These are phyloP conservation scores for Sterrhoptilus dennistouni DNA, from an alignment of 2,113 vertebrate species.

Conservation along the genomic window DNA sequence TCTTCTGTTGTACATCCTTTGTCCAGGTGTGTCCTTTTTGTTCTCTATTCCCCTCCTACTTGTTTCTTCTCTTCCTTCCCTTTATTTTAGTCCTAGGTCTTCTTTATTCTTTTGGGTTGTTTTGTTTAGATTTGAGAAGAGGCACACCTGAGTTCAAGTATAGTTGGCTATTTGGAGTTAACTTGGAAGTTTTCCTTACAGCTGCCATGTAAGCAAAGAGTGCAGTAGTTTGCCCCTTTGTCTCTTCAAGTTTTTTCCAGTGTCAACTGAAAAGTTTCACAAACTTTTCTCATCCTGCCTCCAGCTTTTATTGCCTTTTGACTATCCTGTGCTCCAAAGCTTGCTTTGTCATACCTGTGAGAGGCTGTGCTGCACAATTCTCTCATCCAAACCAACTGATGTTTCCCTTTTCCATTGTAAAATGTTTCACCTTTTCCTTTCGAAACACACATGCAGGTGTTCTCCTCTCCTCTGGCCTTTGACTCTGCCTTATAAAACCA, in stretches of 20 bases:
- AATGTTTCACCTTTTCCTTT: background rate
- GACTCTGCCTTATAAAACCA: background rate
- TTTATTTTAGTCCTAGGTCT: background rate
- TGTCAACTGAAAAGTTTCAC: background rate
- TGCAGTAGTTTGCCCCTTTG: background rate
- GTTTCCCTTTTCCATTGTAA: background rate
- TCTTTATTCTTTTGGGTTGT: background rate
- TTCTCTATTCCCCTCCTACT: background rate
- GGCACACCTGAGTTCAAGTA: background rate
- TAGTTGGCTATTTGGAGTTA: background rate
- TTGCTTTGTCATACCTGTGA: background rate
- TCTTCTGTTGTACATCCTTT: background rate
- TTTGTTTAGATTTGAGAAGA: background rate
- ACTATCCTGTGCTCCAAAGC: background rate
- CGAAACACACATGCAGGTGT: background rate
- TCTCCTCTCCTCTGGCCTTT: background rate
- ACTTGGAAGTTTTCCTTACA: background rate
- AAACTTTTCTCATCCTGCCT: background rate
- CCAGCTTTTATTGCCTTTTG: background rate
- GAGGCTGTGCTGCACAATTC: background rate
- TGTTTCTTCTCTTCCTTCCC: background rate
- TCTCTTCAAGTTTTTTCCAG: background rate
- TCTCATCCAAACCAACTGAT: background rate
- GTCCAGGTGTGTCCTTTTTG: background rate
- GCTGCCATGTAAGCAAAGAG: background rate